phyloP scores from a whole-genome alignment of 64 coral and sea anemone species.

The Platygyra sinensis region DNA sequence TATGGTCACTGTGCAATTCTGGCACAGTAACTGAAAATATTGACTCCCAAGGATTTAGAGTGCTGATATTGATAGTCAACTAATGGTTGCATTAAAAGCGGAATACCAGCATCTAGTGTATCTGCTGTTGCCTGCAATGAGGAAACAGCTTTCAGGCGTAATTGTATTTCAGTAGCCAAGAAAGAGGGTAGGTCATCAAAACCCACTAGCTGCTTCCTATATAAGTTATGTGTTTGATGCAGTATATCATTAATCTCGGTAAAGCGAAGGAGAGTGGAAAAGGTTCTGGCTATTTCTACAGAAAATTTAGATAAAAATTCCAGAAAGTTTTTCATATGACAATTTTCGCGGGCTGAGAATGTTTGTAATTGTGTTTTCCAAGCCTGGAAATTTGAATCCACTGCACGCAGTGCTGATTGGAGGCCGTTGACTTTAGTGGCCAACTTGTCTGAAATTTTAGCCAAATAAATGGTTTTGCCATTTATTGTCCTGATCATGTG shows the following conservation, averaged over 20 bases:
- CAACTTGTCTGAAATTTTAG: neutral
- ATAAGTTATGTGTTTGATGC: neutral
- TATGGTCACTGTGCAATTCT: neutral
- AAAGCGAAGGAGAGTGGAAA: neutral
- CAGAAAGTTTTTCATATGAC: slow-evolving; percentile 13
- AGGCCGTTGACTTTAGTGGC: neutral
- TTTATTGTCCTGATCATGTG: neutral
- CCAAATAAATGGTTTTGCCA: slow-evolving; percentile 24
- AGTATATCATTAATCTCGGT: slow-evolving; percentile 8
- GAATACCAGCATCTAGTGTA: neutral
- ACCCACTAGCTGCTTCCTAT: neutral
- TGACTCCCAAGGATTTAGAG: neutral
- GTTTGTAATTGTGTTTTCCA: neutral
- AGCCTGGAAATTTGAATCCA: neutral
- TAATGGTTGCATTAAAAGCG: neutral
- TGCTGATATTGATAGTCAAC: neutral
- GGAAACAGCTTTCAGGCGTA: neutral
- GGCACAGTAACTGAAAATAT: slow-evolving; percentile 12
- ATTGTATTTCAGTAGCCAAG: neutral
- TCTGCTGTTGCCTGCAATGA: neutral
- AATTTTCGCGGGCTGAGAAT: neutral
- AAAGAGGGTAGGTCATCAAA: neutral
- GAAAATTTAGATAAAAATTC: slow-evolving; percentile 27
- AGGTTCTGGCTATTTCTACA: neutral
- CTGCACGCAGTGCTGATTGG: neutral